Evolutionary conservation across 1,140 invertebrate genomes (phyloP), one percentile per base, ranked within the genome.

Genomic region (Drosophila dunni): DNA sequence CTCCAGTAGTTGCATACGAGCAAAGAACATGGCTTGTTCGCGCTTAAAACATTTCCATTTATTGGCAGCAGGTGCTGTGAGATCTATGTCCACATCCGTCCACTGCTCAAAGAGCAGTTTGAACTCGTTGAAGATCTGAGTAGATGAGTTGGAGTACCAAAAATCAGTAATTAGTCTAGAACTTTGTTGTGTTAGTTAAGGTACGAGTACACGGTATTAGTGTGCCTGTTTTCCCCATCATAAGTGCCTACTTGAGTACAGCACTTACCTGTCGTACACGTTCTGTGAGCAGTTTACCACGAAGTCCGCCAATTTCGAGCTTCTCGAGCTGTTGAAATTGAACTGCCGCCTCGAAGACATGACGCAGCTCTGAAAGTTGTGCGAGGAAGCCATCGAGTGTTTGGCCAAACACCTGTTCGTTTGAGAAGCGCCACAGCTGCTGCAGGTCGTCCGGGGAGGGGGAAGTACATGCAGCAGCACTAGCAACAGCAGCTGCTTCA

Each of bases 251-350:
- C 17, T 34, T 34, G 10, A 20, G 2, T 34, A 3, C 0, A 20
- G n/a, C 10, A 9, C 24, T 94, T 94, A 72, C 96, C 93, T 92
- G 77, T 74, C 84, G 56, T 50, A 93, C 69, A 76, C 93, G 89
- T 91, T 91, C 62, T 75, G 92, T 92, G 1, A 97, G 93, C 34
- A 93, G 91, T 80, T 95, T 94, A 15, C 96, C 96, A 86, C 95
- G 94, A 34, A 96, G 93, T 1, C 96, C 96, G 17, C 95, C 95
- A 53, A 97, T 94, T 93, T 97, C 97, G 2, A 97, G 93, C 92
- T 96, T 96, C 92, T 97, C 97, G 24, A 98, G 91, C 90, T 97
- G 97, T 60, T 95, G 93, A 81, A 97, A 97, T 85, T 97, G 96
- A n/a, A 95, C 90, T 0, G 95, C 94, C 3, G 95, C 94, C 50